Evolutionary conservation across 2,888 invertebrate species (phyloP).

Genomic region (Troides oblongomaculatus): DNA sequence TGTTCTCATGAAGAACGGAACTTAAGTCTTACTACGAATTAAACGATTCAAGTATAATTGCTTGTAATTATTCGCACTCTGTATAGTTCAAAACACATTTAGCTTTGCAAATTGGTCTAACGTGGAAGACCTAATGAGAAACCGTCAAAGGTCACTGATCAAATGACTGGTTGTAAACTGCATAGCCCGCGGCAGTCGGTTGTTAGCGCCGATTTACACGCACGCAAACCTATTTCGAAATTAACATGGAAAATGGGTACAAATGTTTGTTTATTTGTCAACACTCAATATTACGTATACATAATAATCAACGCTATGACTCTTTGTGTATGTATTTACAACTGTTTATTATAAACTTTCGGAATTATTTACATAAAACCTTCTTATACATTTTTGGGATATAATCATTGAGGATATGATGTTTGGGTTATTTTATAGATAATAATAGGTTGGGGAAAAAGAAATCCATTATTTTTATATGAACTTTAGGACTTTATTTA

Average conservation of each 20-base stretch:
- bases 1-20: too few relatives aligned
- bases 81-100: constrained; percentile 8
- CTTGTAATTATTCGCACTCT: constrained; percentile 2
- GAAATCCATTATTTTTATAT: too few relatives aligned
- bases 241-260: constrained; percentile 16
- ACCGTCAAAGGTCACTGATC: constrained; percentile 25
- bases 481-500: too few relatives aligned
- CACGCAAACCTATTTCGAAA: constrained; percentile 26
- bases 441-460: too few relatives aligned
- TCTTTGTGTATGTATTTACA: too few relatives aligned
- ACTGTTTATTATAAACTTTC: too few relatives aligned
- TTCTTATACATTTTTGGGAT: too few relatives aligned
- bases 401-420: too few relatives aligned
- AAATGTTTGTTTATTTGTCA: background rate
- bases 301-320: background rate
- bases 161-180: constrained; percentile 20
- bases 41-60: too few relatives aligned
- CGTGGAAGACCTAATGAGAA: constrained; percentile 21
- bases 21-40: too few relatives aligned
- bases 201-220: constrained; percentile 18
- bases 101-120: constrained; percentile 12
- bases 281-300: background rate
- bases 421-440: too few relatives aligned
- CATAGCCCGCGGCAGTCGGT: constrained; percentile 9
- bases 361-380: too few relatives aligned